phyloP scores from a whole-genome alignment of 2,888 invertebrate genomes.

The Eupithecia pulchellata region DNA sequence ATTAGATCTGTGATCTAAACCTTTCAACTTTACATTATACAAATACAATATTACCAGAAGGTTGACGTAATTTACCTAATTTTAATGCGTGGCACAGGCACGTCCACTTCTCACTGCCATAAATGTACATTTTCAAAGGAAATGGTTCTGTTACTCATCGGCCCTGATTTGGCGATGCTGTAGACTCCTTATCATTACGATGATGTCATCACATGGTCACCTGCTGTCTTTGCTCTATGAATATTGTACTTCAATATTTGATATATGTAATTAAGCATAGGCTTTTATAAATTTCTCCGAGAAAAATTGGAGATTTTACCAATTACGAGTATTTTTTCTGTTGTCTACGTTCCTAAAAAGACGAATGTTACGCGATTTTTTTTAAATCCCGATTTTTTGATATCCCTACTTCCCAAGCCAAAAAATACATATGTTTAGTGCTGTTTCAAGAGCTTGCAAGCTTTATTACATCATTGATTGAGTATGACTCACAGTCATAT shows the following conservation, averaged over 20 bases:
- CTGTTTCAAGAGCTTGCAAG: background rate
- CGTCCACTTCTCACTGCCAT: constrained; percentile 39
- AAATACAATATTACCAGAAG: constrained; percentile 12
- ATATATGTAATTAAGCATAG: background rate
- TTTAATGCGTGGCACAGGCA: constrained; percentile 42
- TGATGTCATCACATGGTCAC: constrained; percentile 31
- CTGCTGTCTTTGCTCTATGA: background rate
- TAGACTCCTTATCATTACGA: constrained; percentile 24
- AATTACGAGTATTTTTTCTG: background rate
- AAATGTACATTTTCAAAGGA: constrained; percentile 51
- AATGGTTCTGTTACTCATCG: constrained; percentile 38
- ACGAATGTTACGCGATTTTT: background rate
- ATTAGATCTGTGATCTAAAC: background rate
- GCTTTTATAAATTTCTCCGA: background rate
- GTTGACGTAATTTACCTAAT: constrained; percentile 51
- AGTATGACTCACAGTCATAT: background rate
- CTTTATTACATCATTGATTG: background rate
- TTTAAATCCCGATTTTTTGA: no score
- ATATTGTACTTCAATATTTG: background rate
- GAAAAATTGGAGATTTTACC: background rate
- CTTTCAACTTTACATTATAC: background rate
- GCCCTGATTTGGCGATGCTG: constrained; percentile 27
- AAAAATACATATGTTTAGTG: background rate
- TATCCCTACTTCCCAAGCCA: no score
- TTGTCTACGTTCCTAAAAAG: background rate